These are phyloP conservation scores for Drosophila lowei DNA, from an alignment of 1,140 invertebrate genomes.

Conservation along the genomic window DNA sequence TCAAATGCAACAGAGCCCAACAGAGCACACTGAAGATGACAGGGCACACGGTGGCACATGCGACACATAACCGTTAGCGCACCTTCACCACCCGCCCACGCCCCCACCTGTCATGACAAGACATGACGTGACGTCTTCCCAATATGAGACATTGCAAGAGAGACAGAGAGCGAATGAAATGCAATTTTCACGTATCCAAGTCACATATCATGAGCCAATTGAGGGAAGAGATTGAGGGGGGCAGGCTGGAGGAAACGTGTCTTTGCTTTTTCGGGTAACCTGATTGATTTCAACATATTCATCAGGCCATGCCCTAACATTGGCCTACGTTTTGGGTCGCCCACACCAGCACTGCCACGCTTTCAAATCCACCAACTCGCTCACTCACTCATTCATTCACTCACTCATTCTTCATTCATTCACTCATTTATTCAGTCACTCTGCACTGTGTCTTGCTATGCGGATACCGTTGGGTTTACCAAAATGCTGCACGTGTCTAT, in stretches of 20 bases:
- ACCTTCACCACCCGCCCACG: not conserved
- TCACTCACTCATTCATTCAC: conserved; percentile 23
- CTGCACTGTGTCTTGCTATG: conserved; percentile 29
- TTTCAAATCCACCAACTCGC: conserved; percentile 7
- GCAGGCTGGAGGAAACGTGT: conserved; percentile 12
- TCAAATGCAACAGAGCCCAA: conserved; percentile 32
- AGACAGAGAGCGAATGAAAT: conserved; percentile 47
- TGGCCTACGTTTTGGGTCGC: not conserved
- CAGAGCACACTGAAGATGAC: conserved; percentile 23
- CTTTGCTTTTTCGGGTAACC: conserved; percentile 55
- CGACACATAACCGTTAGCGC: conserved; percentile 16
- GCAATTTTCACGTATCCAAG: conserved; percentile 74
- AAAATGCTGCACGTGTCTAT: conserved; percentile 40
- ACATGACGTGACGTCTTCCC: conserved; percentile 37
- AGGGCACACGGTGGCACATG: not conserved
- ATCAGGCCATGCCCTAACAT: conserved; percentile 34
- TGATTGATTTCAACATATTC: conserved; percentile 75
- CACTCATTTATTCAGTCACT: conserved; percentile 16
- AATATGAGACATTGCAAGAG: not conserved
- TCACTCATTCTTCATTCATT: conserved; percentile 22
- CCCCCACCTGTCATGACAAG: conserved; percentile 39
- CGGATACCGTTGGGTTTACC: conserved; percentile 38
- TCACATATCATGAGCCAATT: conserved; percentile 59
- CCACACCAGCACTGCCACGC: not conserved
- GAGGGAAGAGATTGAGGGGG: conserved; percentile 6